Base-by-base conservation (phyloP, 2,888 invertebrate genomes). In the Drosophila mayaguana region DNA sequence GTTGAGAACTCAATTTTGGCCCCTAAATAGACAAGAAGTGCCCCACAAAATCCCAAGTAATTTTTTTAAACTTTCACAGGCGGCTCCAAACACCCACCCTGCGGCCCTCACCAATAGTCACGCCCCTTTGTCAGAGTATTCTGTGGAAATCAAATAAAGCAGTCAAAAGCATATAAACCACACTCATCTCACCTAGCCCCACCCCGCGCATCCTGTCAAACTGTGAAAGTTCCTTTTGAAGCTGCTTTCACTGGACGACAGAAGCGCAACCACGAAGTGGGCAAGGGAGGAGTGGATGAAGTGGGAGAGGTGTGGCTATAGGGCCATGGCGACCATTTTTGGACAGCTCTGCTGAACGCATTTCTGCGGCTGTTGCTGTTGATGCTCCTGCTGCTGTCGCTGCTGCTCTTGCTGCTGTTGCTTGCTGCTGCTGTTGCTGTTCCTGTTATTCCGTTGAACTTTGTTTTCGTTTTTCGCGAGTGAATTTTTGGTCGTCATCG, bases 381-480 rank as follows among this genome's bases (percentile, higher is more conserved):
- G 25, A 6, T 64, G 34, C 3, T 14, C 22, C 25, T 56, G 57
- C 6, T 7, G 46, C 20, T 48, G 20, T 7, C 22, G 20, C 6
- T 45, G 45, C 8, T 22, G 45, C 1, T 22, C 18, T 36, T 46
- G 59, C 9, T 36, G n/a, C 28, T 28, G 36, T 18, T 36, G 55
- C 12, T 25, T 34, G 34, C 1, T 12, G 11, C 12, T 8, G 40
- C 6, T 43, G 22, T 43, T 45, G 57, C 8, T 36, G 32, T 14
- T 38, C 34, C 34, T 63, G 4, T 18, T 42, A 28, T n/a, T 50
- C 18, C 14, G 36, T 28, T 45, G 73, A 80, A 89, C 80, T 87
- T 87, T 87, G 88, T 86, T 86, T 89, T 84, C 85, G 78, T 86
- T 87, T 78, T 78, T 83, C 54, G 79, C 81, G 77, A 83, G 77